Evolutionary conservation across 1,140 invertebrate species (phyloP), one percentile per base, ranked within the genome.

Genomic region (Lithobius niger): DNA sequence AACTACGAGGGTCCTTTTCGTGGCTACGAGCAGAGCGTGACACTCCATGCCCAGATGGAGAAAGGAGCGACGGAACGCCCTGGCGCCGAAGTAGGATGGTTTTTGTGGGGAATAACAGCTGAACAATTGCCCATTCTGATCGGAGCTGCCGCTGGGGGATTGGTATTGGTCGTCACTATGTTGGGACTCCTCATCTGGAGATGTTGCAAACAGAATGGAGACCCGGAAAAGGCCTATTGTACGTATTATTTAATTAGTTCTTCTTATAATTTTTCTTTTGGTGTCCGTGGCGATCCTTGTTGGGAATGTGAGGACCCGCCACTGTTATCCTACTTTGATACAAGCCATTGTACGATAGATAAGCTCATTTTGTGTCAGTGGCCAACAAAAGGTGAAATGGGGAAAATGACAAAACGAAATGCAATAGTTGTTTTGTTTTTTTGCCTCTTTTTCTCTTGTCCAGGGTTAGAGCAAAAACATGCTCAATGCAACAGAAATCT

Each of bases 141-240:
- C 24, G 75, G 74, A 22, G 68, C 73, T 15, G 72, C 75, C 56
- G 71, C 69, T 54, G 76, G 76, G 16, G 71, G 71, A 21, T 66
- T 71, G 21, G 62, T 77, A 13, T 65, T 77, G 6, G 62, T 76
- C 50, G 65, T 75, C 49, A 59, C 73, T 6, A 58, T 77, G 43
- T 60, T 70, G 53, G 71, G 70, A 3, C 64, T 71, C 27, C 59
- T 77, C 26, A 59, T 76, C 10, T 77, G 76, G 68, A 67, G 73
- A 50, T 77, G 74, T 60, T 77, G 76, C 62, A 65, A 72, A 54
- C 68, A 71, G 64, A 68, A 71, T 6, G 54, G 27, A 52, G 67
- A 70, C 36, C 65, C 66, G 31, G 70, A 75, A 42, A 76, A 76
- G 63, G 69, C 73, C 55, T 76, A 73, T 57, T 70, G 74, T 76